Evolutionary conservation across 2,888 invertebrate species (phyloP), one percentile per base, ranked within the genome.

Genomic region (Clunio marinus): DNA sequence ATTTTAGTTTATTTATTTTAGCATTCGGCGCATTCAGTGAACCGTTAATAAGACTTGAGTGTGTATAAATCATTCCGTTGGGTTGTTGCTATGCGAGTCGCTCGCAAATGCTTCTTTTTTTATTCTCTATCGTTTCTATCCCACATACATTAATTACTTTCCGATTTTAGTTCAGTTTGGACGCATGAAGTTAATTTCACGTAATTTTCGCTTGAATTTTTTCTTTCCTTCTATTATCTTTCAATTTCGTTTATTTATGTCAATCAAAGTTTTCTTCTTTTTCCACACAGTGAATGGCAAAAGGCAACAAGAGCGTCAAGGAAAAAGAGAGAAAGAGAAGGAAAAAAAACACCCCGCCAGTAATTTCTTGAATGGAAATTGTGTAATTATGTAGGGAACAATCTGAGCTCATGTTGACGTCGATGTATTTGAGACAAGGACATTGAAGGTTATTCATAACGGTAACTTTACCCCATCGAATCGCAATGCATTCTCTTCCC

Each of bases 111-210:
- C 32, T 32, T 32, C 32, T 32, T 32, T 7, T 32, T 32, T 32
- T 8, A 8, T 32, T 7, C 5, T 32, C 32, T 32, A 32, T 32
- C 32, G 32, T 8, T 8, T 32, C 32, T 4, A 59, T 59, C 25
- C 25, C 25, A 5, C 57, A 57, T 57, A 57, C 57, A 57, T 57
- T 32, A 59, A 35, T 59, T 59, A 59, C 32, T 32, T 15, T 59
- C 10, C 17, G 8, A 15, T 35, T 59, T 59, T 28, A 32, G 2
- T 35, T 59, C 59, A 35, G 32, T n/a, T 35, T 32, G 5, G 59
- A 59, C 59, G 28, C 59, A 59, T 59, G 15, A 59, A 59, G 32
- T 20, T 35, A 28, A 32, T 35, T 59, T 35, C 59, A 59, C 59
- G 35, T 59, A 59, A 59, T 59, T 59, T 15, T 59, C 32, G 15